phyloP scores from a whole-genome alignment of 2,113 vertebrate genomes.

The Esox niger region DNA sequence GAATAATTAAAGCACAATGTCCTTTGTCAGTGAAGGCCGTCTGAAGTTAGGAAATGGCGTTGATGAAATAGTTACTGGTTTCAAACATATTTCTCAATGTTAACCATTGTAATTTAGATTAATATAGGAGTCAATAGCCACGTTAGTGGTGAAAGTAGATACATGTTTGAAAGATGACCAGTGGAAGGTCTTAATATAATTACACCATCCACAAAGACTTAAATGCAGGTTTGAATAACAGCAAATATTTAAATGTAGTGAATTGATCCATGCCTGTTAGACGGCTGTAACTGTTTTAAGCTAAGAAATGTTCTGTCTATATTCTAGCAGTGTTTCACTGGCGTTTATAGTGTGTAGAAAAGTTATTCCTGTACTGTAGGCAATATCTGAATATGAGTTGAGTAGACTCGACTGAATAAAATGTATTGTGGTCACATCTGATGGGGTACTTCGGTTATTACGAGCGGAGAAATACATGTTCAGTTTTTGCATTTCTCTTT shows the following conservation, averaged over 20 bases:
- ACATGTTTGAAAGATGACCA: not conserved
- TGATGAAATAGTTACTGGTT: not conserved
- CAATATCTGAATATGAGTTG: conserved; percentile 1
- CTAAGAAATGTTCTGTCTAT: conserved; percentile 3
- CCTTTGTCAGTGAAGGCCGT: conserved; percentile 19
- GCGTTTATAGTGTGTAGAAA: not conserved
- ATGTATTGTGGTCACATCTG: conserved; percentile 2
- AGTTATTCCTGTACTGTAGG: too few species aligned
- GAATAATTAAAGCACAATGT: conserved; percentile 58
- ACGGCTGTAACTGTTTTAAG: conserved; percentile 26
- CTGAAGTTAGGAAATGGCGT: not conserved
- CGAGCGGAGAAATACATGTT: too few species aligned
- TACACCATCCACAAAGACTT: not conserved
- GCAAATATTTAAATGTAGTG: conserved; percentile 41
- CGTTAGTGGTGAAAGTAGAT: not conserved
- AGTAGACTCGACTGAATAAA: conserved; percentile 12
- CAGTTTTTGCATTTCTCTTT: too few species aligned
- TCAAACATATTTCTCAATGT: not conserved
- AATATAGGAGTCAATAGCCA: conserved; percentile 35
- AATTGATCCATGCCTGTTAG: conserved; percentile 8
- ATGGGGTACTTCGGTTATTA: too few species aligned
- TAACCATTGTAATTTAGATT: conserved; percentile 38
- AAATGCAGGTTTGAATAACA: conserved; percentile 18
- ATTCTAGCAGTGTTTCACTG: conserved; percentile 17
- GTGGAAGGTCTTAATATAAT: conserved; percentile 13